These are phyloP conservation scores for Monoplex corrugatus DNA, from an alignment of 2,888 invertebrate genomes.

Conservation along the genomic window DNA sequence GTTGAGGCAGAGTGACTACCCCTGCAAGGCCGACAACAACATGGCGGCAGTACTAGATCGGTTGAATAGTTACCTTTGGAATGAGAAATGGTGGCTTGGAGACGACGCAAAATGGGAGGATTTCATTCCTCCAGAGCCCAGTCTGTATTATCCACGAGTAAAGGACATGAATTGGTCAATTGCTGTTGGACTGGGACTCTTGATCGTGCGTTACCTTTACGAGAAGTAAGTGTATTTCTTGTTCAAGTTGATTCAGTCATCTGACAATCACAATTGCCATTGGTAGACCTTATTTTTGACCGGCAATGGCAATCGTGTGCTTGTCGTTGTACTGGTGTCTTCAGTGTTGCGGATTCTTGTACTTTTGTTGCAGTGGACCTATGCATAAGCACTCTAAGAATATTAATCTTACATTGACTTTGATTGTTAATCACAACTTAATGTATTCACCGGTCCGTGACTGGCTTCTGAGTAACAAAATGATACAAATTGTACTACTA, in stretches of 20 bases:
- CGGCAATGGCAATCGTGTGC: not conserved
- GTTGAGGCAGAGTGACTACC: slow-evolving; percentile 36
- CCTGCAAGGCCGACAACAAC: slow-evolving; percentile 49
- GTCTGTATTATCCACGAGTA: slow-evolving; percentile 69
- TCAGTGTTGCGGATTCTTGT: no score
- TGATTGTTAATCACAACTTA: no score
- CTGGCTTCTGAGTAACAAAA: no score
- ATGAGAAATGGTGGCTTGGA: slow-evolving; percentile 94
- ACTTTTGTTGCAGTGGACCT: no score
- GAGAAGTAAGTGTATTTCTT: slow-evolving; percentile 88
- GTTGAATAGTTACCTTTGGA: slow-evolving; percentile 84
- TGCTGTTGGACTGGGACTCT: slow-evolving; percentile 88
- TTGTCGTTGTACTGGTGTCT: no score
- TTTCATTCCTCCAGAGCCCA: slow-evolving; percentile 87
- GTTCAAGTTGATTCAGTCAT: slow-evolving; percentile 22
- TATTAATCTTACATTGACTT: no score
- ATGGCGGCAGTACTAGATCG: slow-evolving; percentile 54
- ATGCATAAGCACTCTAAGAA: no score
- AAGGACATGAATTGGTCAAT: slow-evolving; percentile 82
- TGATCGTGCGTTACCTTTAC: slow-evolving; percentile 88
- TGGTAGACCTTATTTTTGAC: not conserved
- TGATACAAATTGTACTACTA: no score
- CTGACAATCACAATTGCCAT: slow-evolving; percentile 22
- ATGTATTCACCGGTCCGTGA: no score
- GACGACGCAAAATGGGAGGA: slow-evolving; percentile 95